Evolutionary conservation across 2,888 invertebrate species (phyloP), one percentile per base, ranked within the genome.

Genomic region (Himalopsyche japonica): DNA sequence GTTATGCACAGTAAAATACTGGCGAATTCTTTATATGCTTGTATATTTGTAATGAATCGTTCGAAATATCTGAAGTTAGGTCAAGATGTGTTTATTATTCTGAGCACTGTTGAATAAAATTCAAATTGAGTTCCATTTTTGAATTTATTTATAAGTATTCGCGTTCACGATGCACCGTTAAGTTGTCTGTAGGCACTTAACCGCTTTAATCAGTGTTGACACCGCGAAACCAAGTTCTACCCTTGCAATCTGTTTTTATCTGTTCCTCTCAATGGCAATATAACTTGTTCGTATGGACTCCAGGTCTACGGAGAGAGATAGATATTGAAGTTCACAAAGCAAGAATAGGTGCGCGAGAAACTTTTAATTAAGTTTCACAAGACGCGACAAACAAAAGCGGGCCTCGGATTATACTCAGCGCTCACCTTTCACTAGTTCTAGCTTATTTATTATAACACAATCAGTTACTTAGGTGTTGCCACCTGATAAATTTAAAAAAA

Each of bases 341-440:
- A 70, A 70, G 70, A 27, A 70, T 70, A 70, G 48, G 80, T 80
- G 34, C 37, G 78, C 47, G 48, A 8, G 57, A 57, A 86, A 86
- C 81, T 86, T 86, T 86, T 86, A 86, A 86, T 86, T 86, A 86
- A 86, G 86, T 86, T 86, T 80, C 64, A 30, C 57, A 86, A 86
- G 85, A 49, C 49, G 70, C 27, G 80, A 80, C 83, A 83, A 83
- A 83, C 83, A 83, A 83, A 83, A 77, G 77, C 80, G 77, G 80
- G 80, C 78, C 43, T 78, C 78, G 37, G 20, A 34, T 70, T 27
- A 70, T 30, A 70, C 70, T 70, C 15, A 12, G 70, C 20, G 30
- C 70, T 57, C 57, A 57, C 57, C 57, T 57, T 24, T 57, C 57
- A 20, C 57, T 15, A 43, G 43, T 43, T 12, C 15, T 43, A 43